A percentile compares a stretch with the other conserved stretches of the same genome.
phyloP scores from a whole-genome alignment of 2,113 vertebrate species.

The Crotalus horridus region DNA sequence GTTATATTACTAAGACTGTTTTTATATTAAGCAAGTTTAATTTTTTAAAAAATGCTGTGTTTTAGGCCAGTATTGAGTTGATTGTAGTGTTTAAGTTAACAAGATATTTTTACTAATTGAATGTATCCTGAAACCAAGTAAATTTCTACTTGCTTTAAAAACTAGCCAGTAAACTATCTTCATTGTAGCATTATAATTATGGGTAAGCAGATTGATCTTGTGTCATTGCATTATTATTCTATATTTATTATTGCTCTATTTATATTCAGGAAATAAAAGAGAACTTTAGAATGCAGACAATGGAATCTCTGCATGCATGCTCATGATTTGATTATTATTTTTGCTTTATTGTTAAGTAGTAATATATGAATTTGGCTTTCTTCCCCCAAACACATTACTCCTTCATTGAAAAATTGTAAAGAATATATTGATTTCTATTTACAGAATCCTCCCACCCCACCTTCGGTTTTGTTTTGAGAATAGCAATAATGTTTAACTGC shows the following conservation, averaged over 20 bases:
- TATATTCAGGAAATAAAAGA: background rate
- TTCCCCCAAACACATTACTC: background rate
- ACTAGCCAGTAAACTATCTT: slow-evolving; percentile 37
- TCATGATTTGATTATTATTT: background rate
- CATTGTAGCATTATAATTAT: slow-evolving; percentile 31
- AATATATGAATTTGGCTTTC: background rate
- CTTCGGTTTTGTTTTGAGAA: background rate
- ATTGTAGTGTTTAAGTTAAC: slow-evolving; percentile 41
- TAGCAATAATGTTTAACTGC: background rate
- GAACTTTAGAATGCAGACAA: background rate
- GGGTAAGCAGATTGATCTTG: background rate
- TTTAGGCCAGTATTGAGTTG: slow-evolving; percentile 47
- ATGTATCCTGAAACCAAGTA: slow-evolving; percentile 25
- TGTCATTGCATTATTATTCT: background rate
- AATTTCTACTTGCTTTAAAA: slow-evolving; percentile 41
- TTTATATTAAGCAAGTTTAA: slow-evolving; percentile 35
- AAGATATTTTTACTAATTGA: slow-evolving; percentile 49
- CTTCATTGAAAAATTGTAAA: background rate
- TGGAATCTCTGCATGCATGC: background rate
- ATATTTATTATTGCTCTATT: background rate
- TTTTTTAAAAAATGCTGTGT: background rate
- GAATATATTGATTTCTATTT: background rate
- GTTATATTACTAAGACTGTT: slow-evolving; percentile 59
- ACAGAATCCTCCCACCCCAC: background rate
- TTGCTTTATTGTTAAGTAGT: background rate